Percentiles rank a stretch among this genome's conserved stretches.
These are phyloP conservation scores for Meriones unguiculatus DNA, from an alignment of 2,113 vertebrate species.

Conservation along the genomic window DNA sequence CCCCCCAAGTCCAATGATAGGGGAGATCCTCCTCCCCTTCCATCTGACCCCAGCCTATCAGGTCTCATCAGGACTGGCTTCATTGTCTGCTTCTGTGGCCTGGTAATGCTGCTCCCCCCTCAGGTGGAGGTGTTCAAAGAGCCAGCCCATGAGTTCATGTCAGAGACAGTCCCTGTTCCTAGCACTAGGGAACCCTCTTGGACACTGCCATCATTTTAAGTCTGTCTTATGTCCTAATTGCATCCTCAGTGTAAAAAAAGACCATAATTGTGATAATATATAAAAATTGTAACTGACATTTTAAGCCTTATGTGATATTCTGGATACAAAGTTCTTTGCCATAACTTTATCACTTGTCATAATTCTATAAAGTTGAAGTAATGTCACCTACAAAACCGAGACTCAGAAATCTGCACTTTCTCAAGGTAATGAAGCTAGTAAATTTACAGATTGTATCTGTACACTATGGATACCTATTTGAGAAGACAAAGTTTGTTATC, in stretches of 20 bases:
- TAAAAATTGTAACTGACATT: background rate
- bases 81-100: too few species aligned
- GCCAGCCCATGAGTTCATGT: too few species aligned
- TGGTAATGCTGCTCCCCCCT: too few species aligned
- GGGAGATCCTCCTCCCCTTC: too few species aligned
- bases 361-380: background rate
- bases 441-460: background rate
- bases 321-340: background rate
- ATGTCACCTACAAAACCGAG: background rate
- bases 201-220: background rate
- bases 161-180: too few species aligned
- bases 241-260: background rate
- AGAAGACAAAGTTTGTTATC: background rate
- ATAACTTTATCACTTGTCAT: background rate
- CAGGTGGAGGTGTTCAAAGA: too few species aligned
- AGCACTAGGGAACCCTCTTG: too few species aligned
- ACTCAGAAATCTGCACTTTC: background rate
- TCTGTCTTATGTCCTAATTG: background rate
- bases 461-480: background rate
- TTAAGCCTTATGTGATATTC: background rate
- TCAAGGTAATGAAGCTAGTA: constrained; percentile 17
- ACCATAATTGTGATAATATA: background rate
- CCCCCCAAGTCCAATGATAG: too few species aligned
- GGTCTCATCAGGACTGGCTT: too few species aligned
- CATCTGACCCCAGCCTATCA: too few species aligned